A percentile compares a stretch with the other conserved stretches of the same genome.
Evolutionary conservation across 2,113 vertebrate species (phyloP).

Genomic region (Indri indri): DNA sequence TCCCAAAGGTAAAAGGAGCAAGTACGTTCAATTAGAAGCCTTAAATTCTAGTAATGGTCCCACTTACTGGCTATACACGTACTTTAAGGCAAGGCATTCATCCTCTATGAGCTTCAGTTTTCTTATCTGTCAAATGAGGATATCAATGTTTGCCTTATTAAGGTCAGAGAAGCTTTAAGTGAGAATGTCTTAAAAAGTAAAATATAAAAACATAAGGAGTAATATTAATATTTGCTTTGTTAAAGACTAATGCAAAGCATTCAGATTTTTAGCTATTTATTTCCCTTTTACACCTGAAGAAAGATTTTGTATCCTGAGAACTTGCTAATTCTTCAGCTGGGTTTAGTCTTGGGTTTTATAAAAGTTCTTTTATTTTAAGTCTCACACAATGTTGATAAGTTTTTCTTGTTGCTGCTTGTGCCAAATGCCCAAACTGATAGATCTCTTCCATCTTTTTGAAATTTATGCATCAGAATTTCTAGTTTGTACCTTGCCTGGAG

Average conservation of each 20-base stretch:
- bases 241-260: slow-evolving; percentile 15
- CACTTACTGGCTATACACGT: not conserved
- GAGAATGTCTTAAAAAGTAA: slow-evolving; percentile 15
- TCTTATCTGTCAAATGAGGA: not conserved
- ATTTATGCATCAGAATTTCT: not conserved
- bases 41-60: not conserved
- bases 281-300: not conserved
- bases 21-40: not conserved
- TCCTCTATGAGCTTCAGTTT: not conserved
- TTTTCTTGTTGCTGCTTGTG: not conserved
- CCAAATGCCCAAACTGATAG: not conserved
- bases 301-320: not conserved
- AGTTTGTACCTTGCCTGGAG: not conserved
- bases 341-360: not conserved
- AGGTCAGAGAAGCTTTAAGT: slow-evolving; percentile 1
- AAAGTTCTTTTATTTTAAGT: not conserved
- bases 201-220: slow-evolving; percentile 10
- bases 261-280: not conserved
- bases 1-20: not conserved
- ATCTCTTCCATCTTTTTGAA: not conserved
- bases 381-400: not conserved
- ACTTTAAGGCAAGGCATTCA: not conserved
- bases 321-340: not conserved
- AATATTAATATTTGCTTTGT: not conserved
- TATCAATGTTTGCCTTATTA: not conserved